phyloP scores from a whole-genome alignment of 2,113 vertebrate species.

The Pelusios castaneus region DNA sequence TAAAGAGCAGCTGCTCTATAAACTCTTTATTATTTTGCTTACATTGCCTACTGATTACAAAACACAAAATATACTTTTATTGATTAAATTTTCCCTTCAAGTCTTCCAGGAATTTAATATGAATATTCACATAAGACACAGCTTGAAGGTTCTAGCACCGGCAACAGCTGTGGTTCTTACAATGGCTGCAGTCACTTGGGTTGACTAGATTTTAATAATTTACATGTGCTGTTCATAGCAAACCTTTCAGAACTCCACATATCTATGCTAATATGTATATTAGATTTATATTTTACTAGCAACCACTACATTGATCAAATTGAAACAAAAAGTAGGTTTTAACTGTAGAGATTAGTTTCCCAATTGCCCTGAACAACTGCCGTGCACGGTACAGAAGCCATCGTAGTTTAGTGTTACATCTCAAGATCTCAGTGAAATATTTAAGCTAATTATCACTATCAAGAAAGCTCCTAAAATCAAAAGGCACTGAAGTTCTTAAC shows the following conservation, averaged over 20 bases:
- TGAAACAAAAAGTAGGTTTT: constrained; percentile 63
- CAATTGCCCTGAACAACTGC: constrained; percentile 58
- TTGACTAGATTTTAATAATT: constrained; percentile 72
- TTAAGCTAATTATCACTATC: constrained; percentile 70
- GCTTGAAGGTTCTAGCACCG: constrained; percentile 57
- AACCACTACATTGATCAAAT: constrained; percentile 52
- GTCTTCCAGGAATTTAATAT: constrained; percentile 42
- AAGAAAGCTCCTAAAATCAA: constrained; percentile 60
- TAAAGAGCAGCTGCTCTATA: constrained; percentile 64
- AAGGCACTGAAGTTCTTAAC: constrained; percentile 50
- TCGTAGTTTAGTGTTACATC: constrained; percentile 37
- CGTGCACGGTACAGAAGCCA: constrained; percentile 43
- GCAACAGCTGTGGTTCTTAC: constrained; percentile 66
- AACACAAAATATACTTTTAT: constrained; percentile 44
- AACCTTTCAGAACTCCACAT: constrained; percentile 52
- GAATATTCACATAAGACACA: constrained; percentile 56
- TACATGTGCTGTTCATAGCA: constrained; percentile 59
- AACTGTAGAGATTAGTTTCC: constrained; percentile 37
- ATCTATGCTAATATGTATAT: constrained; percentile 59
- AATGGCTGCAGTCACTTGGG: constrained; percentile 62
- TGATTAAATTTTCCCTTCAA: constrained; percentile 1
- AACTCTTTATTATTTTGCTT: constrained; percentile 38
- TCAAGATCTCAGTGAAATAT: constrained; percentile 56
- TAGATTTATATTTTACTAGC: constrained; percentile 44
- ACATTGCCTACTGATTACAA: constrained; percentile 37